These are phyloP conservation scores for Drosophila punjabiensis DNA, from an alignment of 1,140 invertebrate species.

Conservation along the genomic window DNA sequence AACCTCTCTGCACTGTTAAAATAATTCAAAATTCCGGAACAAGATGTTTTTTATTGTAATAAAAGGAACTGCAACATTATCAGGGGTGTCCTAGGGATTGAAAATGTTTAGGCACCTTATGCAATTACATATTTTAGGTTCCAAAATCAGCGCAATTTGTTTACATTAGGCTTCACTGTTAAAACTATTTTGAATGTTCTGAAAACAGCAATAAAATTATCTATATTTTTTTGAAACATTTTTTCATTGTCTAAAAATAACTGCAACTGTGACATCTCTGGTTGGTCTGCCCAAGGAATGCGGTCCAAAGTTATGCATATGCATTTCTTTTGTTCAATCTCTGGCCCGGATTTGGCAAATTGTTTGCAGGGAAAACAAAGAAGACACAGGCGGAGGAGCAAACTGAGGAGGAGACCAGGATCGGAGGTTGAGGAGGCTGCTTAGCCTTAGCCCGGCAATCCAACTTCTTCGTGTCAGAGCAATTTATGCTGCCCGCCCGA, in stretches of 20 bases:
- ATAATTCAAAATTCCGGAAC: too few relatives aligned
- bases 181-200: too few relatives aligned
- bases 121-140: too few relatives aligned
- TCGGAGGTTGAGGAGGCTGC: constrained; percentile 33
- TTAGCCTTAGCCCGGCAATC: constrained; percentile 57
- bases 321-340: constrained; percentile 67
- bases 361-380: constrained; percentile 73
- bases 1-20: too few relatives aligned
- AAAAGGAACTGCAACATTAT: too few relatives aligned
- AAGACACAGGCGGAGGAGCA: constrained; percentile 35
- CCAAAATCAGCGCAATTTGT: too few relatives aligned
- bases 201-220: too few relatives aligned
- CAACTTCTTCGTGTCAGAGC: constrained; percentile 48
- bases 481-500: constrained; percentile 74
- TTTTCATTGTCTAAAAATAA: constrained; percentile 28
- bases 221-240: too few relatives aligned
- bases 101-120: too few relatives aligned
- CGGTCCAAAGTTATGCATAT: constrained; percentile 67
- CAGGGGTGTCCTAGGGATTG: too few relatives aligned
- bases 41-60: too few relatives aligned
- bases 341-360: constrained; percentile 69
- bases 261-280: constrained; percentile 37
- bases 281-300: neutral
- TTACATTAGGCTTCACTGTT: too few relatives aligned
- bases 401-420: neutral